Percentiles rank a stretch among this genome's conserved stretches.
Conservation (phyloP, 2,797 vertebrate species). For the Sebastes hubbsi region DNA sequence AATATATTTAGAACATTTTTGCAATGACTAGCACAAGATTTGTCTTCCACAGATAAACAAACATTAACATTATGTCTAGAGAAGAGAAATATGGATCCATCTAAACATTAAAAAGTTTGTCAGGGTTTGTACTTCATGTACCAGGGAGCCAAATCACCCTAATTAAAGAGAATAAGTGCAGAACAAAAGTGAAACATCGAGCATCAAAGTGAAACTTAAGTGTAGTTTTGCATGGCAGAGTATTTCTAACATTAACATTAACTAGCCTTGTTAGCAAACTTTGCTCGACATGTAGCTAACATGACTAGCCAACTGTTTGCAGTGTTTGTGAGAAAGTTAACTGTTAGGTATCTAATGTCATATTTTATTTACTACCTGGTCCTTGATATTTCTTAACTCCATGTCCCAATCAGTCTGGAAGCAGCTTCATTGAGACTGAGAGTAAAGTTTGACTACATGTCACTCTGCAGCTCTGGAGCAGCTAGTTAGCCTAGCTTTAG, state of each 20-base stretch:
- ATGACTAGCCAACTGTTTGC: constrained; percentile 49
- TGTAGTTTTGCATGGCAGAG: background rate
- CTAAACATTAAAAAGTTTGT: background rate
- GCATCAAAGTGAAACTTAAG: background rate
- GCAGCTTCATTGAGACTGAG: constrained; percentile 69
- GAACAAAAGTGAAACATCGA: background rate
- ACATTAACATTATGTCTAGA: background rate
- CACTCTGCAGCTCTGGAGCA: constrained; percentile 36
- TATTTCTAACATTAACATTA: background rate
- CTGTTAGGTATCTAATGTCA: background rate
- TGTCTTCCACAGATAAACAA: background rate
- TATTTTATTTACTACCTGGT: constrained; percentile 84
- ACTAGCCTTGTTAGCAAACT: constrained; percentile 50
- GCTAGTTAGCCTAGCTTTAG: constrained; percentile 68
- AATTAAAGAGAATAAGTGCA: background rate
- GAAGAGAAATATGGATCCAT: background rate
- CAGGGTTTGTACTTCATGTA: background rate
- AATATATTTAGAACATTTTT: background rate
- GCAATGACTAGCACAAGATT: background rate
- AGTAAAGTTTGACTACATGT: constrained; percentile 60
- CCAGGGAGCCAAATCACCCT: background rate
- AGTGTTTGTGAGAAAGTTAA: constrained; percentile 1
- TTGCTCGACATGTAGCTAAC: constrained; percentile 59
- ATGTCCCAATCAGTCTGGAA: constrained; percentile 83
- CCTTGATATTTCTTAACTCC: constrained; percentile 90